phyloP scores from a whole-genome alignment of 2,888 invertebrate species.

The Tachina fera region DNA sequence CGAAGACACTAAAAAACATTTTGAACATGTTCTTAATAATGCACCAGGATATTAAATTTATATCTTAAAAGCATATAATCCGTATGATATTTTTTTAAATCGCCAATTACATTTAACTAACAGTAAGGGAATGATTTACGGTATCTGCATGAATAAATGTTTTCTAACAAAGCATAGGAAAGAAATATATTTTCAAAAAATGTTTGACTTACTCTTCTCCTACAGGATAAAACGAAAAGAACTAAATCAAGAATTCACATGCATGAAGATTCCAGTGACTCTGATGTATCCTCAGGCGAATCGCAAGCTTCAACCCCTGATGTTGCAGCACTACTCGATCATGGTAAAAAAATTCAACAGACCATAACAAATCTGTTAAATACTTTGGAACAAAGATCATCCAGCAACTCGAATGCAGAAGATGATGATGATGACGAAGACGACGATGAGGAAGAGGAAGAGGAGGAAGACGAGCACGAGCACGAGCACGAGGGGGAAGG shows the following conservation, averaged over 20 bases:
- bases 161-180: not conserved
- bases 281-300: slow-evolving; percentile 80
- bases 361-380: slow-evolving; percentile 77
- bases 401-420: slow-evolving; percentile 79
- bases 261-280: slow-evolving; percentile 79
- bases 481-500: slow-evolving; percentile 71
- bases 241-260: slow-evolving; percentile 66
- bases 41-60: too few relatives aligned
- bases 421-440: slow-evolving; percentile 78
- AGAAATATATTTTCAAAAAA: not conserved
- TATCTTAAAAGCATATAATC: too few relatives aligned
- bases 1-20: too few relatives aligned
- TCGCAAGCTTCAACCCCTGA: slow-evolving; percentile 79
- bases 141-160: slow-evolving; percentile 27
- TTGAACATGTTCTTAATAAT: too few relatives aligned
- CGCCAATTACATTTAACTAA: not conserved
- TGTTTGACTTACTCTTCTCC: slow-evolving; percentile 31
- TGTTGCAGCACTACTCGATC: slow-evolving; percentile 71
- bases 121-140: not conserved
- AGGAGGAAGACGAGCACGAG: slow-evolving; percentile 64
- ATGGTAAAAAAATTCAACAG: slow-evolving; percentile 72
- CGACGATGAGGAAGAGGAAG: slow-evolving; percentile 75
- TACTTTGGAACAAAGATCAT: slow-evolving; percentile 76
- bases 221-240: slow-evolving; percentile 64
- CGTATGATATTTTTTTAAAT: not conserved